Evolutionary conservation across 2,113 vertebrate genomes (phyloP), one percentile per base, ranked within the genome.

Genomic region (Silurus glanis): DNA sequence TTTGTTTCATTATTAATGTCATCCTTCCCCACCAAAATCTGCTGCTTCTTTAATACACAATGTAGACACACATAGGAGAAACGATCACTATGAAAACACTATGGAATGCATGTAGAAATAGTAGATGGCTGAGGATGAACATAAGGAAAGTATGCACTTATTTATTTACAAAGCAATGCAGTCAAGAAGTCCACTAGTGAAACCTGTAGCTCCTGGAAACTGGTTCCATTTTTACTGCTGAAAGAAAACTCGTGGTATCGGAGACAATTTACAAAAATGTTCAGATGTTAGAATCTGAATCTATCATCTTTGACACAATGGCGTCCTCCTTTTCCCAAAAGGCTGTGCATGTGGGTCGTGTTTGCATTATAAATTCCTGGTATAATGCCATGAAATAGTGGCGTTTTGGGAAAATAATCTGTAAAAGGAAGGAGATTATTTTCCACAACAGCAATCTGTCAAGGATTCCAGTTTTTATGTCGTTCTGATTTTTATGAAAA

Each of bases 201-300:
- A 75, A 51, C 47, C 72, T 75, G 69, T 45, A 59, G 59, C 47
- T 84, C 21, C 4, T 51, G 8, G 37, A 51, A 53, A 83, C 6
- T 49, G 55, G 69, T 84, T 58, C n/a, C 45, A 53, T 64, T 62
- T 37, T 76, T 78, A 76, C 21, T 62, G 72, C 71, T 19, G 56
- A 59, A 53, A 76, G 1, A 76, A 45, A 75, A 75, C 21, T 76
- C 21, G 4, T 76, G 49, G 6, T 16, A 25, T 71, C 23, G 37
- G 4, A 6, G 55, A 59, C 28, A 53, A 53, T n/a, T 59, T 37
- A 71, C 17, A 71, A 8, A 72, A 21, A 10, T 13, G 2, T 1
- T 64, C n/a, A 28, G n/a, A 14, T 37, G 37, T 71, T 19, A 71
- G 17, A 71, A 19, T 14, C 17, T 72, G 45, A 49, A 49, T 16